A percentile compares a stretch with the other conserved stretches of the same genome.
These are phyloP conservation scores for Chiridota heheva DNA, from an alignment of 35 echinoderm and acorn worm genomes.

Conservation along the genomic window DNA sequence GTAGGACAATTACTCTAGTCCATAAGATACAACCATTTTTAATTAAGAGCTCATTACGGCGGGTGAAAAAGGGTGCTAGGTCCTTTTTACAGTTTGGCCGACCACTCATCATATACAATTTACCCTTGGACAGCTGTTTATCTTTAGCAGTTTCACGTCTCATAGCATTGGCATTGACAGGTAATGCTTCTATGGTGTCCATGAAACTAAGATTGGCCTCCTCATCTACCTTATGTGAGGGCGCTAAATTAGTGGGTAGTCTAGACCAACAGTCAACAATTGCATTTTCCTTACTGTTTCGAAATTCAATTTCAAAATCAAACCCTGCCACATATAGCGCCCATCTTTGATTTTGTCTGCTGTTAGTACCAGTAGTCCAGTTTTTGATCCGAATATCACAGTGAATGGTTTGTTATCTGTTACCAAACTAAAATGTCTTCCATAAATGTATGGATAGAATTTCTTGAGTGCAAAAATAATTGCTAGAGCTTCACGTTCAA, in stretches of 20 bases:
- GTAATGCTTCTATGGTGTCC: too few species aligned
- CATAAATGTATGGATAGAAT: conserved; percentile 35
- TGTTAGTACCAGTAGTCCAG: conserved; percentile 15
- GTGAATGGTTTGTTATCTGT: conserved; percentile 48
- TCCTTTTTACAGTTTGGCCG: conserved; percentile 5
- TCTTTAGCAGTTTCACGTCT: too few species aligned
- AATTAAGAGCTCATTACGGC: conserved; percentile 41
- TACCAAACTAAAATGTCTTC: conserved; percentile 13
- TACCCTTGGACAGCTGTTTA: conserved; percentile 30
- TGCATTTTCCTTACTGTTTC: conserved; percentile 23
- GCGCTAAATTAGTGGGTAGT: too few species aligned
- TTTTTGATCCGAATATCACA: conserved; percentile 14
- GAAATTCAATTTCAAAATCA: conserved; percentile 19
- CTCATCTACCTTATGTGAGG: too few species aligned
- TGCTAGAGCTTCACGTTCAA: conserved; percentile 28
- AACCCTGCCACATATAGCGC: conserved; percentile 40
- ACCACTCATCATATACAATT: conserved; percentile 49
- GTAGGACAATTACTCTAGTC: conserved; percentile 34
- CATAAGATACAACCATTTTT: conserved; percentile 29
- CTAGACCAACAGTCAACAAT: conserved; percentile 33
- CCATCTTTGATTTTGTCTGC: conserved; percentile 41
- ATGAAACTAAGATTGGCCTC: too few species aligned
- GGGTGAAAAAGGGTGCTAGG: conserved; percentile 43
- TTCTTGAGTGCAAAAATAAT: conserved; percentile 36
- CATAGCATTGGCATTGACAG: too few species aligned